Evolutionary conservation across 2,113 vertebrate species (phyloP).

Genomic region (Nesoenas mayeri): DNA sequence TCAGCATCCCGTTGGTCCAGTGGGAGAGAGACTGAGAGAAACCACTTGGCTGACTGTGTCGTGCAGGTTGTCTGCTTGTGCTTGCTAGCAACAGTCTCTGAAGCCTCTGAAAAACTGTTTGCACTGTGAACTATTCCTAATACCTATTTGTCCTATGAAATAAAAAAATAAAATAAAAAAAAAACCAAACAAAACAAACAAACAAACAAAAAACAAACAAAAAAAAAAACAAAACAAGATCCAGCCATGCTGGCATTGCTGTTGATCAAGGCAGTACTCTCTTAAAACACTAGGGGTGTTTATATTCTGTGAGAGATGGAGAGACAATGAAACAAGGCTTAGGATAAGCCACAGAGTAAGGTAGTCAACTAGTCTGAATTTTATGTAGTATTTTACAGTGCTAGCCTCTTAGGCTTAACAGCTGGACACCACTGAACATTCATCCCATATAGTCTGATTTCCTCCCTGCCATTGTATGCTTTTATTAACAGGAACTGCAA

Average conservation of each 20-base stretch:
- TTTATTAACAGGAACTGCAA: neutral
- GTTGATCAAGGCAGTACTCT: neutral
- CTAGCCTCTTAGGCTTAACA: neutral
- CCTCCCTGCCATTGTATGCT: neutral
- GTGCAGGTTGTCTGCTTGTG: neutral
- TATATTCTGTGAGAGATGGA: neutral
- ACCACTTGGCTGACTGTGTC: rapidly evolving
- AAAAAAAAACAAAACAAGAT: neutral
- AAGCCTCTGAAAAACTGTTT: neutral
- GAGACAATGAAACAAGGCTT: neutral
- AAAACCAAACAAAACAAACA: neutral
- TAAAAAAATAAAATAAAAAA: neutral
- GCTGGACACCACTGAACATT: neutral
- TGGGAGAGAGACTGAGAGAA: neutral
- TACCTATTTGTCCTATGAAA: neutral
- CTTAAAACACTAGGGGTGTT: neutral
- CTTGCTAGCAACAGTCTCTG: neutral
- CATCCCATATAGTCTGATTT: neutral
- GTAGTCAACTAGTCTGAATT: neutral
- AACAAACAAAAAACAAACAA: too few relatives aligned
- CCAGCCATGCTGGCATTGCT: neutral
- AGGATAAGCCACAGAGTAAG: neutral
- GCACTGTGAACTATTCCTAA: neutral
- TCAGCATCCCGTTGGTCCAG: neutral
- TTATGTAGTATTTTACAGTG: neutral